Evolutionary conservation across 2,797 vertebrate species (phyloP).

Genomic region (Botia almorhae): DNA sequence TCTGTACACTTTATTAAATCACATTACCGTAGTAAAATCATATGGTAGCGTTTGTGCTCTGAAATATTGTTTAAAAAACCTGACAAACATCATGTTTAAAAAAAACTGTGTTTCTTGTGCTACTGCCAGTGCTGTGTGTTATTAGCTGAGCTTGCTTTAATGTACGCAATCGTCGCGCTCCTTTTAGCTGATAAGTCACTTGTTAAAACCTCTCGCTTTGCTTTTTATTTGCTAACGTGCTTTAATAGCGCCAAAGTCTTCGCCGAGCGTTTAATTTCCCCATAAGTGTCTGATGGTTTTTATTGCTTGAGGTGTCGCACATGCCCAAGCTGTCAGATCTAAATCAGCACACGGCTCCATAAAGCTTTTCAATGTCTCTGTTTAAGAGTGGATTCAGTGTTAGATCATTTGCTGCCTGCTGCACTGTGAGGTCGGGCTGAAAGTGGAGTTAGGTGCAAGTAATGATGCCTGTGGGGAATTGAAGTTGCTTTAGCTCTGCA

Average conservation of each 20-base stretch:
- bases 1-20: constrained; percentile 79
- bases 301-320: constrained; percentile 64
- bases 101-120: constrained; percentile 65
- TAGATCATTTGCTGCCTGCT: constrained; percentile 69
- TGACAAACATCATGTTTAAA: constrained; percentile 42
- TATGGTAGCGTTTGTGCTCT: constrained; percentile 23
- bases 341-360: constrained; percentile 69
- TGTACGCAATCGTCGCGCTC: background rate
- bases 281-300: constrained; percentile 70
- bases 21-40: constrained; percentile 78
- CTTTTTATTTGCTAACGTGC: constrained; percentile 2
- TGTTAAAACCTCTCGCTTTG: constrained; percentile 14
- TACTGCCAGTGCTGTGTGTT: constrained; percentile 20
- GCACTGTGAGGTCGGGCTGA: constrained; percentile 58
- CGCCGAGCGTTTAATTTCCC: constrained; percentile 52
- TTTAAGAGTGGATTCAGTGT: constrained; percentile 64
- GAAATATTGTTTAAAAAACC: constrained; percentile 63
- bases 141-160: constrained; percentile 21
- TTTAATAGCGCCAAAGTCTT: constrained; percentile 62
- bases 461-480: constrained; percentile 72
- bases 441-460: constrained; percentile 65
- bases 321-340: constrained; percentile 69
- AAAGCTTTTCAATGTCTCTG: constrained; percentile 66
- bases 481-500: constrained; percentile 10
- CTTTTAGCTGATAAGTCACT: constrained; percentile 19